Base-by-base conservation (phyloP, 2,797 vertebrate genomes). In the Hypotaenidia philippensis region DNA sequence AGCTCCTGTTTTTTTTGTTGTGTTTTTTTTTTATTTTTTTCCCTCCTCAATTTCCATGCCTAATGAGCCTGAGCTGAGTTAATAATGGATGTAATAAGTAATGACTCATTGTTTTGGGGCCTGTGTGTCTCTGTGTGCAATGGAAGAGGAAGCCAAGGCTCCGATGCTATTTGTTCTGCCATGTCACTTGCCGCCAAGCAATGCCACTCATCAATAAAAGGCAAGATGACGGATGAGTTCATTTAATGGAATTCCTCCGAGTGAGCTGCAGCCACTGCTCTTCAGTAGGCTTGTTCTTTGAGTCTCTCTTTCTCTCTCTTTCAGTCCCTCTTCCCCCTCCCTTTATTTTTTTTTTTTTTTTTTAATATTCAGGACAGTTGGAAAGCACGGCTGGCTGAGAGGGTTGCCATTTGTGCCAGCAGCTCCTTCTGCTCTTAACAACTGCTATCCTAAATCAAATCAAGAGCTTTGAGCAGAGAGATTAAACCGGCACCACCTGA, bases 11-110 rank as follows among this genome's bases (percentile, higher is more conserved):
- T 34, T 13, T 53, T 21, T 96, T 32, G 13, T 57, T 32, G 27
- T 32, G 21, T 97, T 98, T 98, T 74, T 14, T 11, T 97, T 98
- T 98, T 64, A 22, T 77, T 66, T 64, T 26, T 81, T 66, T 63
- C 94, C 98, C 98, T 98, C 98, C 98, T 99, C 99, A 98, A 99
- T 99, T 99, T 99, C 98, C 98, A 99, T 99, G 99, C 98, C 98
- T 99, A 99, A 99, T 99, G 99, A 99, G 99, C 98, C 99, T 98
- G 99, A 98, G 98, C 98, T 98, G 99, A 99, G 99, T 99, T 99
- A 99, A 99, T 99, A 99, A 99, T 95, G 99, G 98, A 99, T 99
- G 98, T 99, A 99, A 99, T 99, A 99, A 99, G 99, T 99, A 99
- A 99, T 99, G 99, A 99, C 99, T 99, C 98, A 98, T 99, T 98